phyloP scores from a whole-genome alignment of 2,113 vertebrate species.

The Colossoma macropomum region DNA sequence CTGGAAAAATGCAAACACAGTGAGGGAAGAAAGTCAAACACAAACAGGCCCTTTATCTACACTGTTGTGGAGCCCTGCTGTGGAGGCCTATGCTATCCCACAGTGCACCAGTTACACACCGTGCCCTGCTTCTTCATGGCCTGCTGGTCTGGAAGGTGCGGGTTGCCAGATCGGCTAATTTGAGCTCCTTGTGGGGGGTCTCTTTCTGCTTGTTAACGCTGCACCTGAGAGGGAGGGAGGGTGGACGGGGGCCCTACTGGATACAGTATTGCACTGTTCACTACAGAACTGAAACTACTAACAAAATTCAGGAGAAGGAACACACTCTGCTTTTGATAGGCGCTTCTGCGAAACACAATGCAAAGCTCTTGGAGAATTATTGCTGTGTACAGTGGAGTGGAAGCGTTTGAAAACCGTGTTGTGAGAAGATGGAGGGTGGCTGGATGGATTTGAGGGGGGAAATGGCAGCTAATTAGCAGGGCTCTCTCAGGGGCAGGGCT shows the following conservation, averaged over 20 bases:
- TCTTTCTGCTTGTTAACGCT: conserved; percentile 43
- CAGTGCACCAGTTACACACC: conserved; percentile 46
- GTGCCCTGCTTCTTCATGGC: conserved; percentile 33
- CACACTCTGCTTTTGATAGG: not conserved
- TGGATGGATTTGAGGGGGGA: not conserved
- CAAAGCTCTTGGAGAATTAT: conserved; percentile 15
- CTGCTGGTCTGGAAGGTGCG: conserved; percentile 40
- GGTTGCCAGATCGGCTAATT: conserved; percentile 51
- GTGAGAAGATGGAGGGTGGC: conserved; percentile 1
- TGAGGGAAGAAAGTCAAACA: not conserved
- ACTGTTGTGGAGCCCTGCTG: conserved; percentile 34
- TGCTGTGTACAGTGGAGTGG: conserved; percentile 13
- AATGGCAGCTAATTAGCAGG: conserved; percentile 51
- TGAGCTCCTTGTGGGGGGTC: conserved; percentile 48
- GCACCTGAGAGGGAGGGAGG: conserved; percentile 7
- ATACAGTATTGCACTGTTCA: not conserved
- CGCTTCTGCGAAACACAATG: not conserved
- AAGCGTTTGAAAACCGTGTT: conserved; percentile 8
- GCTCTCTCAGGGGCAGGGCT: conserved; percentile 47
- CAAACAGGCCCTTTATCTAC: conserved; percentile 19
- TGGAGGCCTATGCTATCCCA: conserved; percentile 41
- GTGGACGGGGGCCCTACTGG: conserved; percentile 2
- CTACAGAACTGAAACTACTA: not conserved
- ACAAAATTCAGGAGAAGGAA: not conserved
- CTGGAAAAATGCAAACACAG: not conserved